Conservation (phyloP, 2,888 invertebrate species). For the Papilio elwesi region DNA sequence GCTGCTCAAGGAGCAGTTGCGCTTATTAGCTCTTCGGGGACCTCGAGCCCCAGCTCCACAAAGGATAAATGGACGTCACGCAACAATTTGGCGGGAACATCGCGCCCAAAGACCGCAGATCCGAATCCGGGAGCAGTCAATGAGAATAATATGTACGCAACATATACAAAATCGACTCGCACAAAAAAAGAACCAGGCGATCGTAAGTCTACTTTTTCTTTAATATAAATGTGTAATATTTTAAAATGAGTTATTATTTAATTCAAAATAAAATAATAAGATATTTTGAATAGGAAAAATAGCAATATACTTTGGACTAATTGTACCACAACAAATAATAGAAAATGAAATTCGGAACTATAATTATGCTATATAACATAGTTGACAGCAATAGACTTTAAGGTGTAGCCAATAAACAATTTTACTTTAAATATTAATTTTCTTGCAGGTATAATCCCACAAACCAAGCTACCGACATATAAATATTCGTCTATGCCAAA, state of each 20-base stretch:
- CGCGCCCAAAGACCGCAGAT: slow-evolving; percentile 75
- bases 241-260: too few relatives aligned
- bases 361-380: too few relatives aligned
- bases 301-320: too few relatives aligned
- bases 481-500: slow-evolving; percentile 6
- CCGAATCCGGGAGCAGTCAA: slow-evolving; percentile 73
- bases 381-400: too few relatives aligned
- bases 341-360: too few relatives aligned
- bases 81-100: slow-evolving; percentile 77
- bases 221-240: background rate
- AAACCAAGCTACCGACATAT: slow-evolving; percentile 13
- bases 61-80: slow-evolving; percentile 11
- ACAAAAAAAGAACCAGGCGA: slow-evolving; percentile 58
- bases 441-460: slow-evolving; percentile 24
- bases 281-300: too few relatives aligned
- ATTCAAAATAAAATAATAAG: too few relatives aligned
- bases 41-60: slow-evolving; percentile 84
- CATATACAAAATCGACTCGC: slow-evolving; percentile 69
- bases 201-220: slow-evolving; percentile 57
- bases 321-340: too few relatives aligned
- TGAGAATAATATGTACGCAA: slow-evolving; percentile 70
- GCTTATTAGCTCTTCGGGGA: slow-evolving; percentile 87
- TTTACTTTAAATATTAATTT: slow-evolving; percentile 9
- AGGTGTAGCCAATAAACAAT: background rate
- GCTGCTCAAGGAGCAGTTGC: slow-evolving; percentile 75